phyloP scores from a whole-genome alignment of 2,113 vertebrate genomes.

The Actenoides hombroni region DNA sequence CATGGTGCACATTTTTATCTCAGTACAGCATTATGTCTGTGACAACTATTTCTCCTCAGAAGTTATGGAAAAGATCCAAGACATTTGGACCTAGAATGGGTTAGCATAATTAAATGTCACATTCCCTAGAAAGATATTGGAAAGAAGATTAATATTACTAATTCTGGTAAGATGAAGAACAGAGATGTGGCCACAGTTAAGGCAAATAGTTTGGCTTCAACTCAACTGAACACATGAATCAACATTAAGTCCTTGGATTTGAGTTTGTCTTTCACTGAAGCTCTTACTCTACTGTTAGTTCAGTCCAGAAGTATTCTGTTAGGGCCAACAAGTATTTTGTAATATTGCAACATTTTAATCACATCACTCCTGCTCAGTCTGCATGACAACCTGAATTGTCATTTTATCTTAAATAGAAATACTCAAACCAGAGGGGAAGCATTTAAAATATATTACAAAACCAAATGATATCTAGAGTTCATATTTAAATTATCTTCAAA shows the following conservation, averaged over 20 bases:
- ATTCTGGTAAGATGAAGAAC: background rate
- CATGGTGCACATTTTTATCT: background rate
- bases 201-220: background rate
- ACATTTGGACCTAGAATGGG: background rate
- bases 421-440: background rate
- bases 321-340: background rate
- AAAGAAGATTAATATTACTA: background rate
- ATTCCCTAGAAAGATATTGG: background rate
- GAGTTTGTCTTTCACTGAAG: background rate
- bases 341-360: background rate
- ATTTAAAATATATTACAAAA: background rate
- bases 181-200: background rate
- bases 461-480: background rate
- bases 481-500: background rate
- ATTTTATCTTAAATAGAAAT: background rate
- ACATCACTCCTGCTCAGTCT: background rate
- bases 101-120: background rate
- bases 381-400: background rate
- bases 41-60: background rate
- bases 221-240: background rate
- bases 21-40: background rate
- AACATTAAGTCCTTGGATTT: background rate
- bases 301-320: background rate
- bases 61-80: background rate
- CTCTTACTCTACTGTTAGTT: background rate